Evolutionary conservation across 2,888 invertebrate species (phyloP), one percentile per base, ranked within the genome.

Genomic region (Melanchra persicariae): DNA sequence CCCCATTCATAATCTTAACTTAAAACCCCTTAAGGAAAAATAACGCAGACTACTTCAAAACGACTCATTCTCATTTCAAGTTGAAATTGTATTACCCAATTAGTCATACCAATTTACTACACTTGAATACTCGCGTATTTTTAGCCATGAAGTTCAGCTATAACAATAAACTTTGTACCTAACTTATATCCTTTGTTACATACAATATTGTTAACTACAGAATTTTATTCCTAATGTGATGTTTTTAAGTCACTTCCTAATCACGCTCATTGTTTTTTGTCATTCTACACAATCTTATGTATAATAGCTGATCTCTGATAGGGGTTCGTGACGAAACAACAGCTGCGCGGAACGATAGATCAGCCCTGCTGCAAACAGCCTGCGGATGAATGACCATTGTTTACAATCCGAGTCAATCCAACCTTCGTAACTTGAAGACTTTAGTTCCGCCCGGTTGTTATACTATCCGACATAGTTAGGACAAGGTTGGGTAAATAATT

Each of bases 1-100:
- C 88, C 91, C 91, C 95, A 95, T 95, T 95, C 95, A 95, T 93
- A 92, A 81, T 64, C 51, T 58, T 70, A 79, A 80, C 67, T 76
- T 82, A 54, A 74, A 30, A 57, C 66, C 63, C 67, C 54, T 49
- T 55, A 49, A 10, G 45, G 45, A 54, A 64, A 59, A 61, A 58
- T 45, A 51, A 65, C 10, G 24, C 12, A 43, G 45, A 54, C 60
- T 22, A 52, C 34, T 22, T n/a, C 30, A 54, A 49, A 77, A 47
- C n/a, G 24, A 17, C 24, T 58, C 19, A 51, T 40, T 45, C 47
- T n/a, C 49, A 69, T 47, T 45, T 45, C 2, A 67, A 34, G 47
- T 47, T 59, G 45, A 7, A 43, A 58, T 52, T 54, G 26, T 66
- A 65, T 52, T 59, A 55, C 24, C 26, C 43, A 30, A 69, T 82